Evolutionary conservation across 2,888 invertebrate genomes (phyloP).

Genomic region (Cephus nigrinus): DNA sequence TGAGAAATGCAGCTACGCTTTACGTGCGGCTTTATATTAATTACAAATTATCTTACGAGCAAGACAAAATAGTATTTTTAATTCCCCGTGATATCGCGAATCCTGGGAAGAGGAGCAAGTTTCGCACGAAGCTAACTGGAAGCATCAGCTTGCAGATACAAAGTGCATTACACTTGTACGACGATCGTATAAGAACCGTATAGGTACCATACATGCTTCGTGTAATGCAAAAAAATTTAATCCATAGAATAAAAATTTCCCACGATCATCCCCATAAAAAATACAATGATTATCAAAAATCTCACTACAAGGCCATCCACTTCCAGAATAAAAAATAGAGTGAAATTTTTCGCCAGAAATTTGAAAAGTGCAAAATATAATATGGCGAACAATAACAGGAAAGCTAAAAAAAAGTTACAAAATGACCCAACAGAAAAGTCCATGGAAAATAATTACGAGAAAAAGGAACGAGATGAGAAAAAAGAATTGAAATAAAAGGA

Average conservation of each 20-base stretch:
- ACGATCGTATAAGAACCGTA: neutral
- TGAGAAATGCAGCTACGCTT: constrained; percentile 11
- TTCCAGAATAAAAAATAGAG: neutral
- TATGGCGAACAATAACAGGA: neutral
- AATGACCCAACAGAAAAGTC: neutral
- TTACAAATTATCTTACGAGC: constrained; percentile 1
- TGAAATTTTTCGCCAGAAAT: neutral
- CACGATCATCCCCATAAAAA: neutral
- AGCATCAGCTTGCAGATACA: neutral
- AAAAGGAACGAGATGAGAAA: neutral
- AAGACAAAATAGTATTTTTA: neutral
- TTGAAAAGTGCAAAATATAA: neutral
- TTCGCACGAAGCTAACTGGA: neutral
- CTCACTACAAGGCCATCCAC: neutral
- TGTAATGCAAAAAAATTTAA: no score
- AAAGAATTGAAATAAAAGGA: neutral
- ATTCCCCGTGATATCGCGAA: neutral
- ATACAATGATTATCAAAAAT: neutral
- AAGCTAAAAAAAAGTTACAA: neutral
- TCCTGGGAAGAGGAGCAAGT: neutral
- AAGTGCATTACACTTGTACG: neutral
- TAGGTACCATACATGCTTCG: no score
- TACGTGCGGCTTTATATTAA: constrained; percentile 2
- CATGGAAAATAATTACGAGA: neutral
- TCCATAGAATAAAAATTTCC: neutral